Base-by-base conservation (phyloP, 2,888 invertebrate species). In the Coenonympha arcania region DNA sequence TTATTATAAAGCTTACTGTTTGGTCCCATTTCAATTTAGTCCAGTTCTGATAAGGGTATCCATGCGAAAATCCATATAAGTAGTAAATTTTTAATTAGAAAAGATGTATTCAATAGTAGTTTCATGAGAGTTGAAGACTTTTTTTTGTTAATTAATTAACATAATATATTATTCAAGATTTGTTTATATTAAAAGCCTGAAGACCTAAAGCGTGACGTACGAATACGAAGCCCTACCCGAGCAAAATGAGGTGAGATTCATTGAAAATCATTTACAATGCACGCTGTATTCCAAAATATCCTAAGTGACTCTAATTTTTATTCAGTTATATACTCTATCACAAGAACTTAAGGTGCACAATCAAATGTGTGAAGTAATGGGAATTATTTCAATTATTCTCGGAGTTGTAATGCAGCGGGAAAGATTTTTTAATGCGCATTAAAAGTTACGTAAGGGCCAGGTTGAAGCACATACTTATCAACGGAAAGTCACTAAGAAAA, bases 241-340 rank as follows among this genome's bases (percentile, higher is more conserved):
- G 42, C 30, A 28, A 43, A 55, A 55, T 48, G 41, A 45, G 47
- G 45, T 41, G 40, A 37, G 46, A 26, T 51, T 44, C 50, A 50
- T 50, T 48, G 54, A 48, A 50, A 50, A 54, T 50, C 45, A 45
- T 31, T 45, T 48, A 50, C 48, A 42, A 50, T 53, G 37, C 43
- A 39, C 39, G 19, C 6, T 15, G 15, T 5, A 18, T 20, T 5
- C 4, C 30, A 8, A 43, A 53, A 36, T 11, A 18, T 9, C 24
- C 2, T 41, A 56, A 22, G 34, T 28, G 22, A 19, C 5, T 8
- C 9, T 2, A 19, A 0, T 9, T 8, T 5, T 9, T 13, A 18
- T 9, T 9, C 1, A 15, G 28, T 19, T 24, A 8, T 28, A 8
- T 15, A 36, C 30, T 26, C 31, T 41, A 45, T 28, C 1, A 0